Evolutionary conservation across 2,888 invertebrate species (phyloP), one percentile per base, ranked within the genome.

Genomic region (Conistra vaccinii): DNA sequence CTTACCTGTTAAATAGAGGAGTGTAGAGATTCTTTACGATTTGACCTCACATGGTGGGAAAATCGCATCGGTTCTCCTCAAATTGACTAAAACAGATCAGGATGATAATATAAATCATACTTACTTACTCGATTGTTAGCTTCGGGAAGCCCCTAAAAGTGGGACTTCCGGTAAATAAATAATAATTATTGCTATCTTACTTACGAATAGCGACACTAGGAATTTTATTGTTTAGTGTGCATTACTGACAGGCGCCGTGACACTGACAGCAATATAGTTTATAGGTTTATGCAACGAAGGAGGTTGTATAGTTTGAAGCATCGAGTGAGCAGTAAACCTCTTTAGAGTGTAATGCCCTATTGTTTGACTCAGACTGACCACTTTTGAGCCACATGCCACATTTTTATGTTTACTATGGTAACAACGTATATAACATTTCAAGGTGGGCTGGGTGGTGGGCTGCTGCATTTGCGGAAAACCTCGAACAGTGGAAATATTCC

Each of bases 91-190:
- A 81, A 84, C 67, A 79, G 63, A 75, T 67, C 35, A 55, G 51
- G 20, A 67, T 57, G 17, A 65, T 35, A 60, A 23, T 65, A 69
- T 60, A 69, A 67, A 70, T 68, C 57, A 35, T 69, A 82, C 74
- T 82, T 69, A 82, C 73, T 82, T 80, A 88, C 80, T 76, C 67
- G 60, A 68, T 68, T 48, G 39, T 65, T 63, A 69, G 57, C 51
- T 72, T 73, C 73, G 80, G 88, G 71, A 88, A 89, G 89, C 78
- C 91, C 89, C 89, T 78, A 32, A 65, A 67, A 73, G 61, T 78
- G 87, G 89, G 89, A 89, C 89, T 85, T 87, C 87, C 87, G 67
- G 20, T 63, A 72, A 48, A 72, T 69, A 80, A 76, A 73, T 71
- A 80, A 68, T 57, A 66, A 55, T n/a, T n/a, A 73, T 60, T 76